A percentile compares a stretch with the other conserved stretches of the same genome.
Evolutionary conservation across 2,113 vertebrate genomes (phyloP).

Genomic region (Vulpes vulpes): DNA sequence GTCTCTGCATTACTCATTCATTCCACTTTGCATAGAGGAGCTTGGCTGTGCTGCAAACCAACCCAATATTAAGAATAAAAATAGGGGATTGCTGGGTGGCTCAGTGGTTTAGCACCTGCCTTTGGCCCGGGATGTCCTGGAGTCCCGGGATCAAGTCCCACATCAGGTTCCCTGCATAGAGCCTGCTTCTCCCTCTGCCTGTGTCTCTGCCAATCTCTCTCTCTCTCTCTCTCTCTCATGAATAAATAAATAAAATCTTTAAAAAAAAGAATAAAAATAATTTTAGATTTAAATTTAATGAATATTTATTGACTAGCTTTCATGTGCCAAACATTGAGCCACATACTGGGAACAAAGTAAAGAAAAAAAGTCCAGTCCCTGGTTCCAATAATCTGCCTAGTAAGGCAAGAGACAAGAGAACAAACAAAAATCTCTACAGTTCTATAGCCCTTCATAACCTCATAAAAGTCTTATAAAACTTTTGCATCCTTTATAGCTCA

Average conservation of each 20-base stretch:
- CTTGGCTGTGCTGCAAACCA: not conserved
- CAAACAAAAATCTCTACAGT: not conserved
- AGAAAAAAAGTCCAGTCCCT: not conserved
- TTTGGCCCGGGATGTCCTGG: no score
- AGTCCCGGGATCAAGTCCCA: no score
- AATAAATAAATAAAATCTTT: no score
- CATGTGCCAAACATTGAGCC: not conserved
- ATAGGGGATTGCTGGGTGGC: not conserved
- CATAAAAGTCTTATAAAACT: not conserved
- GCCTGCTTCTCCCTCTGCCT: no score
- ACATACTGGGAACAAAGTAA: not conserved
- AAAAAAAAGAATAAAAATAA: not conserved
- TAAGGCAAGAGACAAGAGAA: not conserved
- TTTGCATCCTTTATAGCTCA: not conserved
- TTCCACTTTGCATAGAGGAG: not conserved
- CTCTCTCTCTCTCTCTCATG: no score
- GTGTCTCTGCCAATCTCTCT: no score
- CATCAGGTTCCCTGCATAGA: no score
- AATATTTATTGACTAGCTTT: not conserved
- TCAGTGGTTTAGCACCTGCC: no score
- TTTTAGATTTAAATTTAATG: conserved; percentile 47
- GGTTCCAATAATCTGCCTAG: not conserved
- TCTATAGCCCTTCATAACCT: not conserved
- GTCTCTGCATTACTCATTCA: not conserved
- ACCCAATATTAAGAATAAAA: conserved; percentile 12